phyloP scores from a whole-genome alignment of 2,888 invertebrate species.

The Aleiodes alternator region DNA sequence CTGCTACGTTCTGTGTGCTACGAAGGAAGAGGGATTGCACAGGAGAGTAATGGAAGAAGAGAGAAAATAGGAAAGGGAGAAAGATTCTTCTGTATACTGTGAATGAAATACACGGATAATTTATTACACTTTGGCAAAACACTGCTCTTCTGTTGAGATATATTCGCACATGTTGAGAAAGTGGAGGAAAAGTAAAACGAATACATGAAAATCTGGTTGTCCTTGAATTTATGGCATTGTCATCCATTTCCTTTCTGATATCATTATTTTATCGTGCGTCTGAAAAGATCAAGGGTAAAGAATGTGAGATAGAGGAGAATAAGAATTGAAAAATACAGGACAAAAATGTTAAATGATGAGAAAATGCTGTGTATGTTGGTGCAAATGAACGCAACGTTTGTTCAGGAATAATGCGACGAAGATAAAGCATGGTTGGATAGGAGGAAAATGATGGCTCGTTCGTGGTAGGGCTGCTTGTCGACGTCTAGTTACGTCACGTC shows the following conservation, averaged over 20 bases:
- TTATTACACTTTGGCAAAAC: slow-evolving; percentile 41
- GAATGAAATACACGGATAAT: slow-evolving; percentile 44
- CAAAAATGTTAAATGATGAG: neutral
- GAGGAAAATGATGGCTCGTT: slow-evolving; percentile 17
- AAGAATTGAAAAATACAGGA: too few relatives aligned
- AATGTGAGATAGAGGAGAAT: neutral
- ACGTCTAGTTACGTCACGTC: slow-evolving; percentile 33
- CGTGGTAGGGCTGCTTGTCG: slow-evolving; percentile 23
- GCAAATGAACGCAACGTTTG: slow-evolving; percentile 21
- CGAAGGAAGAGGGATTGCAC: slow-evolving; percentile 44
- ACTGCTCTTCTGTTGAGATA: slow-evolving; percentile 32
- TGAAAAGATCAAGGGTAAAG: neutral
- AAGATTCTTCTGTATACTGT: slow-evolving; percentile 20
- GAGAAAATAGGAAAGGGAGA: slow-evolving; percentile 22
- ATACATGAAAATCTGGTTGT: slow-evolving; percentile 28
- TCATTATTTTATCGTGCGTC: too few relatives aligned
- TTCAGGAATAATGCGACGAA: slow-evolving; percentile 21
- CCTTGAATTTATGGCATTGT: neutral
- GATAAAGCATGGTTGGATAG: slow-evolving; percentile 24
- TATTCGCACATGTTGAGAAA: slow-evolving; percentile 18
- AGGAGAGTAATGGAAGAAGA: neutral
- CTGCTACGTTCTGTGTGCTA: slow-evolving; percentile 41
- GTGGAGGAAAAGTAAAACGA: slow-evolving; percentile 31
- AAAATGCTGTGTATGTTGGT: neutral
- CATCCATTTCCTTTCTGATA: too few relatives aligned